Base-by-base conservation (phyloP, 2,113 vertebrate genomes). In the Salvator merianae region DNA sequence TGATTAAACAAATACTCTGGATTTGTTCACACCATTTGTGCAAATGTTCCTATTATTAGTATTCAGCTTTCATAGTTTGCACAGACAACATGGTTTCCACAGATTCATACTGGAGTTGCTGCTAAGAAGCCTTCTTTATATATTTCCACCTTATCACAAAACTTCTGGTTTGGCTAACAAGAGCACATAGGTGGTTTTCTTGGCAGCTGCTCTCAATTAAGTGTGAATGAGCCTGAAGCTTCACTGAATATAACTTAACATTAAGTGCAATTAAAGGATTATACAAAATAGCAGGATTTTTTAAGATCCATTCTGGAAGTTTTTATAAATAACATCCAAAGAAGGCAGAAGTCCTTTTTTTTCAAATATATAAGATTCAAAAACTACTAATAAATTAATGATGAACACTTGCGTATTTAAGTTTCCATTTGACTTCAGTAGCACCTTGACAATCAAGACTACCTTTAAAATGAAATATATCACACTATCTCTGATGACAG, bases 391-490 rank as follows among this genome's bases (percentile, higher is more conserved):
- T 69, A 73, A 79, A 65, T 72, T 65, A 72, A 13, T 65, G 55
- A 69, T 30, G n/a, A 79, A 72, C 32, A 32, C 28, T 70, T 40
- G n/a, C 32, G 38, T 34, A 55, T 81, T 72, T 55, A 22, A 70
- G 79, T 14, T 79, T 88, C n/a, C 76, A 77, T 38, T 88, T 32
- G 65, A 87, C 22, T 74, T 77, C 63, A 86, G 24, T 7, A 80
- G 70, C 16, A 43, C 5, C 36, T 73, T 50, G 55, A 73, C 13
- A 82, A 71, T 30, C 34, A 70, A 80, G 34, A 72, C 5, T 13
- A 85, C 77, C 73, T 77, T 79, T 89, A 89, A 88, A 90, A 59
- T 18, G 76, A 84, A 63, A 12, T 38, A 55, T 13, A 83, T 47
- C 18, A 43, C 12, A 5, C 5, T 63, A 86, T 12, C 62, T 24